Evolutionary conservation across 1,140 invertebrate species (phyloP), one percentile per base, ranked within the genome.

Genomic region (Ooceraea biroi): DNA sequence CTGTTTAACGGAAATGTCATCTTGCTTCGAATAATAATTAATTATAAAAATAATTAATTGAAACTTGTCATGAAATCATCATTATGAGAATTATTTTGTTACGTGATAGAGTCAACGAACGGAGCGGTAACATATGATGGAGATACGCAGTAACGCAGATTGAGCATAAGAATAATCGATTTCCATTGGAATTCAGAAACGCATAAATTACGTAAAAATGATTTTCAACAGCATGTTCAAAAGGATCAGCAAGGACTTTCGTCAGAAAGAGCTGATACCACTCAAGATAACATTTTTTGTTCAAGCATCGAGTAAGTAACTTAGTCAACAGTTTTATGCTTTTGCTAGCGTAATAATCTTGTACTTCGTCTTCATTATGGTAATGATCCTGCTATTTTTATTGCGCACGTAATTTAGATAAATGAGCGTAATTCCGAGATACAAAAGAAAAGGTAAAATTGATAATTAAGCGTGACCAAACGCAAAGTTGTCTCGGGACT

Each of bases 281-380:
- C 89, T 97, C 25, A 97, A 97, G 92, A 93, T 97, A 80, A 95
- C 97, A 78, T 97, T 97, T 92, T 97, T 97, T 90, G 96, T 97
- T 27, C 96, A 97, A 93, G 95, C 96, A 25, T 97, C 97, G 36
- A 97, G 97, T 97, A 95, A 97, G 96, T 94, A 82, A 63, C 48
- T 27, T 12, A 52, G 25, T 19, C 12, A 69, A 11, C 25, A 57
- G 14, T 41, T 73, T 41, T 72, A 12, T 69, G 8, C 3, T 52
- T 74, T 63, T 19, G 2, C n/a, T 12, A 77, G 8, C 1, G 0
- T 25, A 19, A 2, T 44, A 5, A 19, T 30, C 12, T 65, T 50
- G 14, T 73, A 12, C 44, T 46, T 25, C 4, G 1, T 25, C 36
- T 36, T 36, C 7, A 36, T 36, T 36, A 2, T 36, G 2, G 2